Base-by-base conservation (phyloP, 1,140 invertebrate species). In the Cherax quadricarinatus region DNA sequence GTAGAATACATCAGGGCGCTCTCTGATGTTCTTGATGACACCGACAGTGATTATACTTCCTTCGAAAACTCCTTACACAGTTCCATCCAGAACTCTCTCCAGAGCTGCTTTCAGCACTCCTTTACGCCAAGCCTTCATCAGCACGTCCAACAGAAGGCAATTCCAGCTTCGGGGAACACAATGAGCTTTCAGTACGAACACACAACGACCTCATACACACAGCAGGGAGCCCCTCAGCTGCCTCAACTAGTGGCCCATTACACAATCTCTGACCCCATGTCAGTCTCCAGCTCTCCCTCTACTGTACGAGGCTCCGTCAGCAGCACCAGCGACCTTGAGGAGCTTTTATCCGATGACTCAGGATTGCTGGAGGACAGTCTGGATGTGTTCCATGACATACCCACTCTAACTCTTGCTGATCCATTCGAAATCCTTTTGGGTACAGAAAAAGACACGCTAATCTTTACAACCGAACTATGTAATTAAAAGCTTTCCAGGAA, bases 321-420 rank as follows among this genome's bases (percentile, higher is more conserved):
- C 80, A 89, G 88, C 88, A 83, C 88, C 48, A 89, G 88, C 49
- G 88, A 89, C 80, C 80, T 89, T 12, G 88, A 89, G 79, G 88
- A 89, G 30, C 80, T 89, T 3, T 53, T 89, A 0, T 89, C 88
- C 0, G 88, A 89, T 30, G 88, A 89, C 70, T 89, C 88, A 3
- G 88, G 88, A 9, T 41, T 89, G 4, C 66, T 89, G 60, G 88
- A 89, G 80, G 88, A 89, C 16, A 89, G 18, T 80, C 70, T 89
- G 30, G 88, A 89, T 83, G 88, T 89, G 4, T 89, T 89, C 60
- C 88, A 89, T 18, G 88, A 89, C 16, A 62, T 89, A 6, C 88
- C 79, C 10, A 70, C 79, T 51, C n/a, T 89, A 21, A 51, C 88
- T 12, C 30, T 60, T 4, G 60, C 88, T 7, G 88, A 89, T 18